phyloP scores from a whole-genome alignment of 2,888 invertebrate species.

The Sericinus montela region DNA sequence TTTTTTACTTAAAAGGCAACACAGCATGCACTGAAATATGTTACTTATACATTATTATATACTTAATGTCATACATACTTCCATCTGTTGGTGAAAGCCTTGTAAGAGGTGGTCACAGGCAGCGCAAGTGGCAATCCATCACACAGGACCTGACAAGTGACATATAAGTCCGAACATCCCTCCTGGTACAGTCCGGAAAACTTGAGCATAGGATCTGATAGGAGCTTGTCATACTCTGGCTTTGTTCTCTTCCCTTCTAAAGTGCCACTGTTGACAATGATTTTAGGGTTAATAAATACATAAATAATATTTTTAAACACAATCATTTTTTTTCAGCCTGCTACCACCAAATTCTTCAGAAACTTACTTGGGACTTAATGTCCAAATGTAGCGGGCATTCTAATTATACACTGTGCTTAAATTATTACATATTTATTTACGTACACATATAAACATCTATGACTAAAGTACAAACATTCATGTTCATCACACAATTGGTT shows the following conservation, averaged over 20 bases:
- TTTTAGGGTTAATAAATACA: neutral
- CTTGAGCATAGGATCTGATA: slow-evolving; percentile 92
- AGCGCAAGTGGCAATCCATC: slow-evolving; percentile 90
- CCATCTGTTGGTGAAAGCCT: slow-evolving; percentile 95
- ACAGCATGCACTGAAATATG: too few relatives aligned
- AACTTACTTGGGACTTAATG: too few relatives aligned
- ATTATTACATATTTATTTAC: too few relatives aligned
- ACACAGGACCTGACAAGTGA: slow-evolving; percentile 90
- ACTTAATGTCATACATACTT: slow-evolving; percentile 82
- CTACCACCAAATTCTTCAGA: too few relatives aligned
- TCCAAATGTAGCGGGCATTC: too few relatives aligned
- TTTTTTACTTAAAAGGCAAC: too few relatives aligned
- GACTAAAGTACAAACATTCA: too few relatives aligned
- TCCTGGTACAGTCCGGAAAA: slow-evolving; percentile 93
- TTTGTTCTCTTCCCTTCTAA: slow-evolving; percentile 93
- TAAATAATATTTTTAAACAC: neutral
- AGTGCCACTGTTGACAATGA: slow-evolving; percentile 84
- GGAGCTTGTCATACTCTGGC: slow-evolving; percentile 92
- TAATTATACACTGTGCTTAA: too few relatives aligned
- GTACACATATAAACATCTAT: too few relatives aligned
- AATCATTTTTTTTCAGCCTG: too few relatives aligned
- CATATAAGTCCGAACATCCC: slow-evolving; percentile 92
- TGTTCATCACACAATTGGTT: too few relatives aligned
- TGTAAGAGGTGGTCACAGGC: slow-evolving; percentile 94
- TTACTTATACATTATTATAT: too few relatives aligned